Percentiles rank a stretch among this genome's conserved stretches.
Conservation (phyloP, 1,140 invertebrate species). For the Oryctes rhinoceros region DNA sequence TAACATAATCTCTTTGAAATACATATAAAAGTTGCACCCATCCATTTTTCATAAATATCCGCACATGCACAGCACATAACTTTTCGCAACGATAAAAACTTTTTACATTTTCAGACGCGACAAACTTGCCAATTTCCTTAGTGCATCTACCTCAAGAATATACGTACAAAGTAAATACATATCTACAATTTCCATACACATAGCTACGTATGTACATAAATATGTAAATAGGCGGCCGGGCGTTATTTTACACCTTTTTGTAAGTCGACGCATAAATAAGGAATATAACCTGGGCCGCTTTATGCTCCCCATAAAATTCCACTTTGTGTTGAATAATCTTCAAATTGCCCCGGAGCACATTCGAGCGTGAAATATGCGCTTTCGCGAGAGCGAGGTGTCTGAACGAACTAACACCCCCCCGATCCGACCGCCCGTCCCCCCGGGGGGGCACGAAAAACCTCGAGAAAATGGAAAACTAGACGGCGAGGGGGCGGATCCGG, state of each 20-base stretch:
- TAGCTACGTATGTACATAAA: slow-evolving; percentile 7
- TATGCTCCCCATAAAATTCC: slow-evolving; percentile 57
- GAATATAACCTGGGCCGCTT: slow-evolving; percentile 56
- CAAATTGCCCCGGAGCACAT: slow-evolving; percentile 59
- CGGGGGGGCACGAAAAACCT: not conserved
- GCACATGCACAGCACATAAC: not conserved
- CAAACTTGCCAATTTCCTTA: slow-evolving; percentile 1
- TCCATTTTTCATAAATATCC: no score
- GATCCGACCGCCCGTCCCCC: no score
- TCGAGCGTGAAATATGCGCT: slow-evolving; percentile 55
- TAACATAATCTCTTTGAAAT: no score
- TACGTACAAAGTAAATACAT: not conserved
- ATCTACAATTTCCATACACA: not conserved
- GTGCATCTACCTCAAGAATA: not conserved
- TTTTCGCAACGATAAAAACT: not conserved
- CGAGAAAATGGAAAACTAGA: slow-evolving; percentile 36
- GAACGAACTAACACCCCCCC: not conserved
- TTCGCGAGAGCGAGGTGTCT: slow-evolving; percentile 22
- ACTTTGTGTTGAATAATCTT: slow-evolving; percentile 61
- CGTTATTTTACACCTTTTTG: slow-evolving; percentile 56
- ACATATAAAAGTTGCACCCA: no score
- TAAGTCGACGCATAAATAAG: slow-evolving; percentile 57
- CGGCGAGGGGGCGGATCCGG: slow-evolving; percentile 28
- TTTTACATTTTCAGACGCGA: not conserved
- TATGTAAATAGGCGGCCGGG: not conserved